A percentile compares a stretch with the other conserved stretches of the same genome.
phyloP scores from a whole-genome alignment of 2,888 invertebrate genomes.

The Hypercompe scribonia region DNA sequence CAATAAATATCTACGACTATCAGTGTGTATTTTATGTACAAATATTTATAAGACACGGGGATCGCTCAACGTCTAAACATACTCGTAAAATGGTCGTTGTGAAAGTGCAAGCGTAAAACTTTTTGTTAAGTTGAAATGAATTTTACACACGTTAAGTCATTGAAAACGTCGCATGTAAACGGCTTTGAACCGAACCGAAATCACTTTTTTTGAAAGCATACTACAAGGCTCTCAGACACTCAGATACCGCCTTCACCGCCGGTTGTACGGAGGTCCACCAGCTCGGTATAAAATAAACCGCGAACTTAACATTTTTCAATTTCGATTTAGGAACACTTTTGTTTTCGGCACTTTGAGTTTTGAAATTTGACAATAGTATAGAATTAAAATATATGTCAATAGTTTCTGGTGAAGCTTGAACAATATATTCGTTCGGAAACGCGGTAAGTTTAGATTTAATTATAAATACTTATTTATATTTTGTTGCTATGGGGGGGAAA shows the following conservation, averaged over 20 bases:
- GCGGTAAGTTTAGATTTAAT: slow-evolving; percentile 22
- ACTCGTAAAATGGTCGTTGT: background rate
- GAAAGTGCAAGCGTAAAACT: background rate
- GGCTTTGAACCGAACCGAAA: slow-evolving; percentile 40
- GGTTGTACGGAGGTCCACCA: slow-evolving; percentile 58
- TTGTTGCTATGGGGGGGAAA: background rate
- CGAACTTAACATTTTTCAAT: slow-evolving; percentile 52
- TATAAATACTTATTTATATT: background rate
- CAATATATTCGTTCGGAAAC: slow-evolving; percentile 15
- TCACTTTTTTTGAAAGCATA: slow-evolving; percentile 58
- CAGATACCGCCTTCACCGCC: slow-evolving; percentile 69
- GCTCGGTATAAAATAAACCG: slow-evolving; percentile 48
- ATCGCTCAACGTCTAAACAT: too few relatives aligned
- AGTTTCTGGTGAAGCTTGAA: slow-evolving; percentile 32
- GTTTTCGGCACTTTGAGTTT: slow-evolving; percentile 27
- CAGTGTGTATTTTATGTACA: too few relatives aligned
- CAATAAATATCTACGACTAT: too few relatives aligned
- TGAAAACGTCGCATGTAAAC: slow-evolving; percentile 59
- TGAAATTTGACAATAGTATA: slow-evolving; percentile 3
- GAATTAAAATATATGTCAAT: slow-evolving; percentile 16
- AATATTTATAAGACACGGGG: too few relatives aligned
- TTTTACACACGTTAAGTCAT: slow-evolving; percentile 2
- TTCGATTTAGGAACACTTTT: slow-evolving; percentile 43
- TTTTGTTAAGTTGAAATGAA: background rate
- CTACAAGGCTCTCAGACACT: slow-evolving; percentile 56